Conservation (phyloP, 1,140 invertebrate genomes). For the Temnothorax nylanderi region DNA sequence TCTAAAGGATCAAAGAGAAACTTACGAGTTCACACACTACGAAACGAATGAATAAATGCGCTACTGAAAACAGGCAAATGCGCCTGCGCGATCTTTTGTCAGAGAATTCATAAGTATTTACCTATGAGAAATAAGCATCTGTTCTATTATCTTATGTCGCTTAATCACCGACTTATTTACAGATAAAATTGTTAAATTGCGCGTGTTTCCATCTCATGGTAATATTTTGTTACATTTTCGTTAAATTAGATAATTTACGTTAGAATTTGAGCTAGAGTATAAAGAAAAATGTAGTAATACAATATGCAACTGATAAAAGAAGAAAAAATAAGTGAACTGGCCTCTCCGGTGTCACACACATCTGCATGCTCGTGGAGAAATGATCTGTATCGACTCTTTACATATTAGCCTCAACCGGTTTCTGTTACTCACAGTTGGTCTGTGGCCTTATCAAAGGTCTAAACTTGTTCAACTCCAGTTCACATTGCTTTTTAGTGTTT, state of each 20-base stretch:
- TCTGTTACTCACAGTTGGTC: not conserved
- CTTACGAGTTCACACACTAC: no score
- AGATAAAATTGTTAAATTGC: not conserved
- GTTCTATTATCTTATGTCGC: not conserved
- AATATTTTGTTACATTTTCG: not conserved
- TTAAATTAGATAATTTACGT: not conserved
- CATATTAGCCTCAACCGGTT: not conserved
- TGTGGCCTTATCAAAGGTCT: conserved; percentile 1
- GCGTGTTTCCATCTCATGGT: not conserved
- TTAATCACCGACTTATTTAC: not conserved
- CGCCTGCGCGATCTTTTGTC: no score
- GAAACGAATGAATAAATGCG: no score
- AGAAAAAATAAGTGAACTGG: not conserved
- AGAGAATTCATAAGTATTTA: no score
- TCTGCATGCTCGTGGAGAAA: not conserved
- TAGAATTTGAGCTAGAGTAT: not conserved
- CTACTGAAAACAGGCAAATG: no score
- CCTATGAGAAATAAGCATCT: no score
- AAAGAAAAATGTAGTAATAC: not conserved
- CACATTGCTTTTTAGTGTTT: not conserved
- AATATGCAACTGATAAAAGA: not conserved
- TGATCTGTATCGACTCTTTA: not conserved
- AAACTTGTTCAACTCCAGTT: not conserved
- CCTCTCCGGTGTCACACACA: not conserved
- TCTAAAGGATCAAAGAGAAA: no score